Conservation (phyloP, 2,888 invertebrate genomes). For the Aleiodes testaceus region DNA sequence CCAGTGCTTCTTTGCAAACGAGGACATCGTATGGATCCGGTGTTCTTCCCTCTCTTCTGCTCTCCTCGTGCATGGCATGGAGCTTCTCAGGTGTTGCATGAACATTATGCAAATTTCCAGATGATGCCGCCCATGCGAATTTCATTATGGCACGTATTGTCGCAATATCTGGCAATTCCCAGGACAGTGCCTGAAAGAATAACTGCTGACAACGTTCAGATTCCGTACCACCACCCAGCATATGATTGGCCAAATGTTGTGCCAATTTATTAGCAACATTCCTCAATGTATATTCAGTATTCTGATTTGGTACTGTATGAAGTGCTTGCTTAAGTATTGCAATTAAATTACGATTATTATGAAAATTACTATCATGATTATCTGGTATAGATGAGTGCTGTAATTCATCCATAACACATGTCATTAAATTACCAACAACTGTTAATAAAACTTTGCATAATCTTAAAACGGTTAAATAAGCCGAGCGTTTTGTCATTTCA, state of each 20-base stretch:
- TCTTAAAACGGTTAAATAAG: conserved; percentile 90
- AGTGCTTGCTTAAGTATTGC: conserved; percentile 86
- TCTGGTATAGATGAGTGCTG: conserved; percentile 70
- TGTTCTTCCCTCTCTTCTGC: conserved; percentile 73
- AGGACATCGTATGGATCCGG: conserved; percentile 82
- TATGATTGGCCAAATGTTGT: conserved; percentile 85
- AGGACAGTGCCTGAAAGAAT: conserved; percentile 77
- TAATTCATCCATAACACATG: conserved; percentile 76
- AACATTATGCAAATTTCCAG: conserved; percentile 78
- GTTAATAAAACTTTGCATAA: conserved; percentile 92
- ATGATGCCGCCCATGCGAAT: conserved; percentile 86
- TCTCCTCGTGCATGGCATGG: conserved; percentile 79
- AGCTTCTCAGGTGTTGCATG: conserved; percentile 78
- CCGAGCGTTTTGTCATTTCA: conserved; percentile 85
- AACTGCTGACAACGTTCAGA: conserved; percentile 75
- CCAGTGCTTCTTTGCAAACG: conserved; percentile 93
- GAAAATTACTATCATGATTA: conserved; percentile 68
- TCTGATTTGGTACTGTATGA: conserved; percentile 87
- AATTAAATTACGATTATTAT: conserved; percentile 72
- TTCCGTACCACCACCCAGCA: conserved; percentile 73
- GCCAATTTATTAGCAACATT: conserved; percentile 89
- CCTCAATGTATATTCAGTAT: conserved; percentile 87
- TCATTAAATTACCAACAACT: conserved; percentile 87
- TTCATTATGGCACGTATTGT: conserved; percentile 84
- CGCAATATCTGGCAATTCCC: conserved; percentile 82